Evolutionary conservation across 2,888 invertebrate genomes (phyloP).

Genomic region (Leptinotarsa juncta): DNA sequence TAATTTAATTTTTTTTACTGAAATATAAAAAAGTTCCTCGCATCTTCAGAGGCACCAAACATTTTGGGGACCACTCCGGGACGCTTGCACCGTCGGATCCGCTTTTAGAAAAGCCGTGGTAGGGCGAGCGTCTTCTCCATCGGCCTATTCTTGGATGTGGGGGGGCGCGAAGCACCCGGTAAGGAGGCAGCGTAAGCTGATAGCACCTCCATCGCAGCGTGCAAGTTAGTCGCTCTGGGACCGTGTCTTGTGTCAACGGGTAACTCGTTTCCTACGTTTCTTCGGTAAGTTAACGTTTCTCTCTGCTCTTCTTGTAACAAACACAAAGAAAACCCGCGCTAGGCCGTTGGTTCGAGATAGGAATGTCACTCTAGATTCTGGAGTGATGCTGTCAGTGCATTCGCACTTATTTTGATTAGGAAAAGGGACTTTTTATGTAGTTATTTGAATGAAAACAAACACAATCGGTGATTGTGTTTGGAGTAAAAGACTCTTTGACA

Average conservation of each 20-base stretch:
- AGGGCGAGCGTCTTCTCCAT: constrained; percentile 42
- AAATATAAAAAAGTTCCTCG: background rate
- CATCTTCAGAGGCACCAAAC: background rate
- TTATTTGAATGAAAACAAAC: too few species aligned
- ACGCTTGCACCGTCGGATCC: constrained; percentile 31
- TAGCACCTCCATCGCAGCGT: constrained; percentile 54
- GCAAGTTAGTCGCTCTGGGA: constrained; percentile 58
- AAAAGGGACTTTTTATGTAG: too few species aligned
- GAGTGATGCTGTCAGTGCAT: too few species aligned
- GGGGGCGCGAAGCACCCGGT: constrained; percentile 53
- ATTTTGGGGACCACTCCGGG: constrained; percentile 22
- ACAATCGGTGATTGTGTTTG: too few species aligned
- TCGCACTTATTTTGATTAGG: too few species aligned
- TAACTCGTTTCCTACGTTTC: constrained; percentile 39
- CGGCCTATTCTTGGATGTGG: constrained; percentile 56
- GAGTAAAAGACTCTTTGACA: too few species aligned
- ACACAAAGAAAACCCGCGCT: background rate
- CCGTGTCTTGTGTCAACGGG: constrained; percentile 55
- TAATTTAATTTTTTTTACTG: background rate
- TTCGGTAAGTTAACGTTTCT: constrained; percentile 42
- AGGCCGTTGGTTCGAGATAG: too few species aligned
- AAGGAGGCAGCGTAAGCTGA: constrained; percentile 59
- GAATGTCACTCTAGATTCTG: background rate
- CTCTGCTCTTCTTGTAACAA: background rate
- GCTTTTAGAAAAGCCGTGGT: constrained; percentile 37